Base-by-base conservation (phyloP, 2,797 vertebrate species). In the Tauraco hartlaubi region DNA sequence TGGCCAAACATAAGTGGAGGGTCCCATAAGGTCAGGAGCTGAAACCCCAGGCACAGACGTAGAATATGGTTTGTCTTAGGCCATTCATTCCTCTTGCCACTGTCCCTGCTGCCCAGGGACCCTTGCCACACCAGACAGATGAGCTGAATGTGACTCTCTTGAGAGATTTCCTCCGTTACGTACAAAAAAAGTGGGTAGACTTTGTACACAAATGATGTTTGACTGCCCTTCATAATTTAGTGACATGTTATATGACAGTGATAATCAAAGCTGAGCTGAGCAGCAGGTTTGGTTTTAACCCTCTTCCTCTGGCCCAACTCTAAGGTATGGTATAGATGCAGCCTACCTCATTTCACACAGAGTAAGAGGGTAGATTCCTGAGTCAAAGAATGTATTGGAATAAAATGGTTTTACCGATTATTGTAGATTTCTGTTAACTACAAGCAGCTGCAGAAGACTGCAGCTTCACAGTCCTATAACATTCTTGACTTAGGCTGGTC, bases 311-410 rank as follows among this genome's bases (percentile, higher is more conserved):
- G 9, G 31, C 5, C 37, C 23, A 73, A 0, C 5, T 41, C 25
- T 15, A 62, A 90, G 33, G 20, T 41, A 39, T 5, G 9, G 21
- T 41, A 13, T 3, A 63, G 39, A 71, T 44, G 26, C n/a, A 66
- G 6, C n/a, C n/a, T 33, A 55, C 16, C 4, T 43, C 15, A 43
- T 26, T 58, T 54, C 3, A 0, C 10, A 28, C 0, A 25, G 13
- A 51, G 16, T 16, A 69, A 73, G 18, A 67, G 7, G 81, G 67
- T 19, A n/a, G 9, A 64, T 75, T 78, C 29, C 17, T 48, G 18
- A 52, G 5, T 3, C 31, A 61, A 35, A 59, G 16, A 54, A 33
- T 19, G 5, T 31, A 25, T 39, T 35, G 25, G 12, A 86, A 84
- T 44, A 81, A 77, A 91, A 72, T 11, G 2, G 0, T 4, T 77